Percentiles rank a stretch among this genome's conserved stretches.
phyloP scores from a whole-genome alignment of 2,113 vertebrate genomes.

The Archocentrus centrarchus region DNA sequence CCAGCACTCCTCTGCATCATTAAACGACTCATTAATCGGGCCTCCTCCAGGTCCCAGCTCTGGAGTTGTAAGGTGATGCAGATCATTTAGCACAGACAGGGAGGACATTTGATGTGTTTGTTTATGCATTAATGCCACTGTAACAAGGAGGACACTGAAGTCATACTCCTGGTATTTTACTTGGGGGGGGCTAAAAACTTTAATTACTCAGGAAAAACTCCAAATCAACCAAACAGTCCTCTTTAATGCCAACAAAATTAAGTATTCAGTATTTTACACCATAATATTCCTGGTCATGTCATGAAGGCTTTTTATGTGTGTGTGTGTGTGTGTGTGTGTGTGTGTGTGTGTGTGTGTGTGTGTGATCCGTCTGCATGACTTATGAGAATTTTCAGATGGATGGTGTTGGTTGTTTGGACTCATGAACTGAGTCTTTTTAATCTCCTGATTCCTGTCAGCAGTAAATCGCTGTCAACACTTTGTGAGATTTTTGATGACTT shows the following conservation, averaged over 20 bases:
- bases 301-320: background rate
- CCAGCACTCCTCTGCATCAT: background rate
- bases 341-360: too few species aligned
- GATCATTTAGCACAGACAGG: background rate
- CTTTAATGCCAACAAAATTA: background rate
- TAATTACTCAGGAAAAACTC: too few species aligned
- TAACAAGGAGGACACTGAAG: too few species aligned
- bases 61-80: background rate
- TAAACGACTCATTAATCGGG: background rate
- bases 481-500: conserved; percentile 56
- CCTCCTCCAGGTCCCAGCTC: background rate
- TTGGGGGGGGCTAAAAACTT: too few species aligned
- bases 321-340: too few species aligned
- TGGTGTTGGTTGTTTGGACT: background rate
- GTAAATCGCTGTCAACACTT: background rate
- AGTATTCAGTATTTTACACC: background rate
- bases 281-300: background rate
- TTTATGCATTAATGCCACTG: too few species aligned
- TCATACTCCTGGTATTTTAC: too few species aligned
- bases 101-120: too few species aligned
- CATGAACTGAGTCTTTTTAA: background rate
- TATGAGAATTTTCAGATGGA: background rate
- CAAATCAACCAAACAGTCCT: too few species aligned
- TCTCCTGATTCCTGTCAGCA: conserved; percentile 34
- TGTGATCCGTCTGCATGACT: background rate